A percentile compares a stretch with the other conserved stretches of the same genome.
Evolutionary conservation across 2,797 vertebrate genomes (phyloP).

Genomic region (Propithecus deckenii): DNA sequence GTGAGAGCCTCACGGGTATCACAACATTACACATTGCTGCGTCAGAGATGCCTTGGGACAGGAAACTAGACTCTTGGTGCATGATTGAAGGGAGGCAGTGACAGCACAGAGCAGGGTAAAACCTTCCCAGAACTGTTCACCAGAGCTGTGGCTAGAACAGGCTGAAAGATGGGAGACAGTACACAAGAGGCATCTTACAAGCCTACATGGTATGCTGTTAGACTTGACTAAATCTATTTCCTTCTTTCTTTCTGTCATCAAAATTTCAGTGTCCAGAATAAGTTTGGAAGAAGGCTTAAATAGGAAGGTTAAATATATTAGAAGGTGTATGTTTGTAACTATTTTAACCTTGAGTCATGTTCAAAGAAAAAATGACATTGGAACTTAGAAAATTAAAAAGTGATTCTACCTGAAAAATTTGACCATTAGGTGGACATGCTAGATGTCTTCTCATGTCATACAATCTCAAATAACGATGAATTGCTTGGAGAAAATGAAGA

Average conservation of each 20-base stretch:
- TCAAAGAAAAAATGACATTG: background rate
- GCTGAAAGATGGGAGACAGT: background rate
- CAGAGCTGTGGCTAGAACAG: background rate
- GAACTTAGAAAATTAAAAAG: conserved; percentile 42
- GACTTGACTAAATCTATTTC: background rate
- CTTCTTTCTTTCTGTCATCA: background rate
- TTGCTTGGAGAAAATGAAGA: background rate
- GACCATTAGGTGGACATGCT: background rate
- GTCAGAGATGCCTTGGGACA: background rate
- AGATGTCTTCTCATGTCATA: background rate
- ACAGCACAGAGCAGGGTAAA: background rate
- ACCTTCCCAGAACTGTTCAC: background rate
- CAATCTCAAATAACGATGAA: background rate
- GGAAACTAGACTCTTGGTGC: background rate
- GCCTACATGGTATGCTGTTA: background rate
- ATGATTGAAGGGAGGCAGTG: background rate
- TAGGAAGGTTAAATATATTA: background rate
- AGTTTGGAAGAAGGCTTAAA: background rate
- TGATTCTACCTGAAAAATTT: background rate
- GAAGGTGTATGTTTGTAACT: background rate
- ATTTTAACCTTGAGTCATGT: background rate
- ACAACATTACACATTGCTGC: background rate
- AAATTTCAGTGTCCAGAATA: background rate
- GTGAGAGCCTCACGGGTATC: background rate
- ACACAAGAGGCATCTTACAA: background rate